Evolutionary conservation across 2,888 invertebrate genomes (phyloP).

Genomic region (Escarpia spicata): DNA sequence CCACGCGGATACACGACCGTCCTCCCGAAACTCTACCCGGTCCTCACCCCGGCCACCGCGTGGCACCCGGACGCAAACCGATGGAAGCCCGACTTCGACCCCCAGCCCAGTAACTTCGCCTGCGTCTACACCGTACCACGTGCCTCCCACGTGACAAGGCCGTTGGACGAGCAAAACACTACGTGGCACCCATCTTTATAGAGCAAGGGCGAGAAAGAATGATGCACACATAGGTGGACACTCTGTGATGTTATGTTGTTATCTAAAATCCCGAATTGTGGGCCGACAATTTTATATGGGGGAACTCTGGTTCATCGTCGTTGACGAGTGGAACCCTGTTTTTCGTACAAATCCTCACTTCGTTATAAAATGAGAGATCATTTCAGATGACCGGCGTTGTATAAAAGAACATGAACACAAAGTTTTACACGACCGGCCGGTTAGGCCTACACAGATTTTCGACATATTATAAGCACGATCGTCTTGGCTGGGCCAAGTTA

Average conservation of each 20-base stretch:
- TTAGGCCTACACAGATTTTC: background rate
- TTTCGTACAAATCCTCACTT: background rate
- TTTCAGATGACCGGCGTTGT: background rate
- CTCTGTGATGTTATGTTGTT: background rate
- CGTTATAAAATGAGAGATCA: background rate
- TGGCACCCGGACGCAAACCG: background rate
- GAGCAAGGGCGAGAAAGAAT: background rate
- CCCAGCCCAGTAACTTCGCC: background rate
- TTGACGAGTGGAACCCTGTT: background rate
- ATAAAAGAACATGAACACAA: too few species aligned
- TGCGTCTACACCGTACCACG: constrained; percentile 2
- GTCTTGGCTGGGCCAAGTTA: background rate
- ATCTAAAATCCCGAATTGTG: background rate
- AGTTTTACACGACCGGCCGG: background rate
- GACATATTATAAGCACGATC: background rate
- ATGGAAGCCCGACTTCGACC: background rate
- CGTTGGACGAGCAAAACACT: background rate
- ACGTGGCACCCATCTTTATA: background rate
- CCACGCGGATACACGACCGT: background rate
- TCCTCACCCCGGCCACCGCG: background rate
- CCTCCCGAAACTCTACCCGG: background rate
- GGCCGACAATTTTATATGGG: background rate
- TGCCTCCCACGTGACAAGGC: background rate
- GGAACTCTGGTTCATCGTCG: background rate
- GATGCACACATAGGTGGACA: background rate